These are phyloP conservation scores for Echinops telfairi DNA, from an alignment of 2,113 vertebrate species.

Conservation along the genomic window DNA sequence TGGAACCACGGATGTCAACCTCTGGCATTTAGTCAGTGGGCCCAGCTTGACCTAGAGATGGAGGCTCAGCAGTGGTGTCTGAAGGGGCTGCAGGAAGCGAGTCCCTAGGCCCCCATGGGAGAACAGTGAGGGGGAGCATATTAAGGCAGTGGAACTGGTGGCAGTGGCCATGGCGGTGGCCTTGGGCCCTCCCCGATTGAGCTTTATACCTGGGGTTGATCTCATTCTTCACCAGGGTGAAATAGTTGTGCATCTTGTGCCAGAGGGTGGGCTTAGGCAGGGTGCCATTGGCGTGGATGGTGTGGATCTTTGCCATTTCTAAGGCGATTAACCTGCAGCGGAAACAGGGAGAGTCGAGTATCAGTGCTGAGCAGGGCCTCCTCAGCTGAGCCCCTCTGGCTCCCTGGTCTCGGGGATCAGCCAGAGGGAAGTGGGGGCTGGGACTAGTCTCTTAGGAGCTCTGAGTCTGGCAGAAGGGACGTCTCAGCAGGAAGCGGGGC, in stretches of 20 bases:
- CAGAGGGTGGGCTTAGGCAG: constrained; percentile 95
- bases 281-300: constrained; percentile 97
- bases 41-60: background rate
- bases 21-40: background rate
- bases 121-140: background rate
- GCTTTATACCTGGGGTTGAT: constrained; percentile 92
- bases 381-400: background rate
- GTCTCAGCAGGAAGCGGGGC: background rate
- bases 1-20: background rate
- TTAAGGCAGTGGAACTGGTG: background rate
- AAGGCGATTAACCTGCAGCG: constrained; percentile 92
- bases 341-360: accelerated
- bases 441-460: background rate
- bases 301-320: constrained; percentile 97
- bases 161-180: background rate
- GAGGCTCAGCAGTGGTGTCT: background rate
- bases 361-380: background rate
- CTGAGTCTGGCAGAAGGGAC: background rate
- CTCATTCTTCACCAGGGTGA: constrained; percentile 94
- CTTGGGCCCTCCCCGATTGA: constrained; percentile 66
- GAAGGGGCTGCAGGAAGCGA: background rate
- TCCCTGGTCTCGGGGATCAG: background rate
- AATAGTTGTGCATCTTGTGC: constrained; percentile 95
- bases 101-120: accelerated
- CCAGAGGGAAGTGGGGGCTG: background rate